A percentile compares a stretch with the other conserved stretches of the same genome.
phyloP scores from a whole-genome alignment of 2,888 invertebrate species.

The Zeuzera pyrina region DNA sequence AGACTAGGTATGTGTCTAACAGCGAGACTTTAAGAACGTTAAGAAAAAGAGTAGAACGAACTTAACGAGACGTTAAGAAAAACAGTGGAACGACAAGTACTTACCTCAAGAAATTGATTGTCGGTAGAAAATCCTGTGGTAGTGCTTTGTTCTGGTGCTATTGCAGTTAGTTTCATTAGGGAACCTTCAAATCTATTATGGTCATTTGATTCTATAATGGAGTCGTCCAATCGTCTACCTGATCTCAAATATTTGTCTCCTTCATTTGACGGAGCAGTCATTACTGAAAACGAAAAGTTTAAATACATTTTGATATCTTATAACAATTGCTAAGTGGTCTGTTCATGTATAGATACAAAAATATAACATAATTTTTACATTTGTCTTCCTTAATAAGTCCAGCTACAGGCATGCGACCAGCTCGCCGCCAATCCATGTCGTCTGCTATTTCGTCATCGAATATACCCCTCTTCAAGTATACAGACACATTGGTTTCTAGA shows the following conservation, averaged over 20 bases:
- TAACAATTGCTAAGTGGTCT: no score
- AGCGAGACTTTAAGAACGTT: no score
- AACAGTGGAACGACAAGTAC: no score
- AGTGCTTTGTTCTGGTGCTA: slow-evolving; percentile 19
- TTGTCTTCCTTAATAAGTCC: no score
- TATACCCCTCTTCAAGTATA: slow-evolving; percentile 53
- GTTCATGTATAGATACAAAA: no score
- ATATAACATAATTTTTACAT: no score
- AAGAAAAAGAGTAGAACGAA: no score
- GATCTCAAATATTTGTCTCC: slow-evolving; percentile 22
- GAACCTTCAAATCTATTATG: slow-evolving; percentile 43
- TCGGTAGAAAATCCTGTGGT: no score
- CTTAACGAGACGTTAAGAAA: no score
- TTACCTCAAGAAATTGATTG: no score
- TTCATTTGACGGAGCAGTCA: slow-evolving; percentile 22
- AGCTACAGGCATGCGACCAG: slow-evolving; percentile 25
- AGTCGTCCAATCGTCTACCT: slow-evolving; percentile 42
- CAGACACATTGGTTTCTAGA: slow-evolving; percentile 53
- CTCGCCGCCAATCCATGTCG: slow-evolving; percentile 36
- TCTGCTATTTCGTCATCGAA: slow-evolving; percentile 45
- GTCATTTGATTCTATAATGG: slow-evolving; percentile 36
- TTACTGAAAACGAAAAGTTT: slow-evolving; percentile 28
- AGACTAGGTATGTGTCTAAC: no score
- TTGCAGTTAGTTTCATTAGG: slow-evolving; percentile 44
- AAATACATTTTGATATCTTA: no score